Evolutionary conservation across 2,797 vertebrate species (phyloP).

Genomic region (Neopelma chrysocephalum): DNA sequence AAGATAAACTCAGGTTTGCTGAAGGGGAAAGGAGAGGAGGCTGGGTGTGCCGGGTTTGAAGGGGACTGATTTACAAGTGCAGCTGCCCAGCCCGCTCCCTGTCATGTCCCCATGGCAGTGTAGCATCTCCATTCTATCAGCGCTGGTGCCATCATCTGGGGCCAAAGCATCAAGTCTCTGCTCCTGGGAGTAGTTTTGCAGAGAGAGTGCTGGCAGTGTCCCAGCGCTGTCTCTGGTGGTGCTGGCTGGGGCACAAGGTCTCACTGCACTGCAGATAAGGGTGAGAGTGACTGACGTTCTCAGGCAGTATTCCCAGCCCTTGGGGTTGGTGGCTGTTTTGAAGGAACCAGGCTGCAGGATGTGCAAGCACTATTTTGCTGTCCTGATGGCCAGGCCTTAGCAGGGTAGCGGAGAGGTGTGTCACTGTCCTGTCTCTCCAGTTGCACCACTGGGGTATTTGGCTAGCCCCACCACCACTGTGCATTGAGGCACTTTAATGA

Average conservation of each 20-base stretch:
- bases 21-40: background rate
- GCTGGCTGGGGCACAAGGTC: background rate
- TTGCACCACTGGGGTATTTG: rapidly evolving
- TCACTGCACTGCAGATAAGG: background rate
- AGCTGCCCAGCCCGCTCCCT: background rate
- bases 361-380: background rate
- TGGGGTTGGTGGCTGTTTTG: background rate
- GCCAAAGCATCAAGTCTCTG: background rate
- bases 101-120: background rate
- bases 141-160: rapidly evolving
- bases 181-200: background rate
- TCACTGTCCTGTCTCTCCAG: background rate
- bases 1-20: background rate
- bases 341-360: background rate
- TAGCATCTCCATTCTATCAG: background rate
- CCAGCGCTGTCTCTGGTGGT: background rate
- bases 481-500: background rate
- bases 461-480: background rate
- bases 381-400: background rate
- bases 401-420: background rate
- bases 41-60: background rate
- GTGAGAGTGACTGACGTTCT: rapidly evolving
- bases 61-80: background rate
- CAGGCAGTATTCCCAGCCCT: rapidly evolving
- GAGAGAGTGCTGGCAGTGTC: background rate